These are phyloP conservation scores for Acronicta alni DNA, from an alignment of 2,888 invertebrate genomes.

Conservation along the genomic window DNA sequence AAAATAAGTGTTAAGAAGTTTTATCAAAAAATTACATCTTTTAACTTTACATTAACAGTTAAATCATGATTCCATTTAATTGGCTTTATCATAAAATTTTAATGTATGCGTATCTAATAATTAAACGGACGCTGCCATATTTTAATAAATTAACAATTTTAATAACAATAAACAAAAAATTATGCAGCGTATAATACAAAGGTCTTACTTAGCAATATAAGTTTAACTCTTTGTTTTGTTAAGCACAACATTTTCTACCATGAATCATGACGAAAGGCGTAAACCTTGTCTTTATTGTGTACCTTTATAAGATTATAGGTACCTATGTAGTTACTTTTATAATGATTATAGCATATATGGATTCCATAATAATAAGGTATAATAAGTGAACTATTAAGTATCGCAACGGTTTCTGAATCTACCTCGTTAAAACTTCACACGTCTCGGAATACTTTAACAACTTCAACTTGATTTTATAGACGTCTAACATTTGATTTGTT, in stretches of 20 bases:
- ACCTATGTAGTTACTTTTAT: slow-evolving; percentile 37
- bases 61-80: slow-evolving; percentile 18
- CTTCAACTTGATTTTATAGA: slow-evolving; percentile 69
- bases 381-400: slow-evolving; percentile 61
- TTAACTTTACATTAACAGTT: slow-evolving; percentile 16
- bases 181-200: slow-evolving; percentile 4
- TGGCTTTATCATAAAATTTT: not conserved
- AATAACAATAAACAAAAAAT: not conserved
- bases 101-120: slow-evolving; percentile 22
- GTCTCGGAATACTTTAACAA: slow-evolving; percentile 73
- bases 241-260: slow-evolving; percentile 11
- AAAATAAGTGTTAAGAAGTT: too few relatives aligned
- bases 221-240: slow-evolving; percentile 47
- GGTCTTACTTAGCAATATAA: not conserved
- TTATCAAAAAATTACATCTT: not conserved
- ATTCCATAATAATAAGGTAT: slow-evolving; percentile 33
- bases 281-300: slow-evolving; percentile 44
- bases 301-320: slow-evolving; percentile 38
- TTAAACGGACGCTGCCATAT: slow-evolving; percentile 18
- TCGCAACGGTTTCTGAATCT: slow-evolving; percentile 62
- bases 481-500: slow-evolving; percentile 65
- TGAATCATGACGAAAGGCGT: slow-evolving; percentile 47
- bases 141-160: slow-evolving; percentile 9
- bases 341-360: slow-evolving; percentile 28
- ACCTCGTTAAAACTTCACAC: slow-evolving; percentile 79